Base-by-base conservation (phyloP, 1,140 invertebrate species). In the Amphibalanus amphitrite region DNA sequence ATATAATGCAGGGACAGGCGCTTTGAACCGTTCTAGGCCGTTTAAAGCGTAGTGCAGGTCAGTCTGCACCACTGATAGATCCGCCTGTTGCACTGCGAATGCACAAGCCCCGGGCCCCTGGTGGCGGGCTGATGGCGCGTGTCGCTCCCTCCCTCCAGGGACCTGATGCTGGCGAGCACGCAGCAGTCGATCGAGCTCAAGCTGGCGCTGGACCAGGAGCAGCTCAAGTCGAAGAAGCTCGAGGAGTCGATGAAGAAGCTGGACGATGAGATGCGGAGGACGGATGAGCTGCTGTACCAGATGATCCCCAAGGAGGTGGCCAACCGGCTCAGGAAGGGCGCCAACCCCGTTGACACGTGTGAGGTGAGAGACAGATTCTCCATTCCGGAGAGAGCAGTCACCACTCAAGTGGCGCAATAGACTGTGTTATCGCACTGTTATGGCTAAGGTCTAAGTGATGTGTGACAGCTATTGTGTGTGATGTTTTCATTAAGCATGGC, bases 281-380 rank as follows among this genome's bases (percentile, higher is more conserved):
- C 95, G 0, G 95, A 98, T 78, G 92, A 96, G 74, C 81, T 98
- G 0, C 81, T 98, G 0, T 98, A 98, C 80, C 95, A 98, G 82
- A 97, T 98, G 95, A 97, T 98, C 83, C 96, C 95, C 10, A 97
- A 96, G 81, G 90, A 93, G 79, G 93, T 97, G 0, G 94, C 95
- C 0, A 93, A 97, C 81, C 83, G 93, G 72, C 82, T 98, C 28
- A 82, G 95, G 73, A 89, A 89, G 71, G 95, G 96, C 29, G 93
- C 95, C 80, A 93, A 91, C 77, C 90, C 93, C 0, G 92, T 97
- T 67, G 91, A 94, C 75, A 97, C 95, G 29, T 97, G 93, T 80
- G 90, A 98, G 86, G 95, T 97, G 15, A 67, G 71, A 20, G 0
- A 0, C 29, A 38, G 38, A 8, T 6, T 38, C 38, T 17, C 38